phyloP scores from a whole-genome alignment of 2,113 vertebrate species.

The Trogon melanurus region DNA sequence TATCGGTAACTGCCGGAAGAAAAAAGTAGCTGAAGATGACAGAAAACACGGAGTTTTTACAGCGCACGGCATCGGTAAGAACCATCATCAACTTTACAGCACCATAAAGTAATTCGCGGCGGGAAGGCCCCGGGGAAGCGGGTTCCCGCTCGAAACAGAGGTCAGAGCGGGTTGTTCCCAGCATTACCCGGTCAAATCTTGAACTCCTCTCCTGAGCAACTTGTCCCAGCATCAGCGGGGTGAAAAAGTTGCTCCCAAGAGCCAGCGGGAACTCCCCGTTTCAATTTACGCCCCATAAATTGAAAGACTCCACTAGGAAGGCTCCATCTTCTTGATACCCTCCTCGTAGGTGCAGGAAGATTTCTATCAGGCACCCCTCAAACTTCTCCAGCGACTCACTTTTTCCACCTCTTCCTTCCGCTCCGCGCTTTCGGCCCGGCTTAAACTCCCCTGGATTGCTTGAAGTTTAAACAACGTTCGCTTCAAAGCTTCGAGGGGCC shows the following conservation, averaged over 20 bases:
- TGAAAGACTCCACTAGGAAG: not conserved
- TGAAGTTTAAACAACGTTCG: slow-evolving; percentile 84
- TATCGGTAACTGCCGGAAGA: not conserved
- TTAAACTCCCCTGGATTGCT: slow-evolving; percentile 76
- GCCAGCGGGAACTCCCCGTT: not conserved
- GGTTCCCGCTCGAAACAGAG: not conserved
- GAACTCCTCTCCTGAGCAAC: not conserved
- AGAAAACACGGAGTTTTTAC: not conserved
- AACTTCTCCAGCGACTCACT: slow-evolving; percentile 28
- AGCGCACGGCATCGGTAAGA: not conserved
- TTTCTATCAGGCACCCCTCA: no score
- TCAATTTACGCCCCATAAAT: not conserved
- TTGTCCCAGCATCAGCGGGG: not conserved
- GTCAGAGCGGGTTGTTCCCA: not conserved
- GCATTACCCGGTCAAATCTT: not conserved
- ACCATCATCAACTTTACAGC: not conserved
- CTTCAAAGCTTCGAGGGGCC: slow-evolving; percentile 84
- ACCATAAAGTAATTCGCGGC: not conserved
- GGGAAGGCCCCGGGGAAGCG: not conserved
- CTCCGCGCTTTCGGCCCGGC: slow-evolving; percentile 17
- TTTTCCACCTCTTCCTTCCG: slow-evolving; percentile 29
- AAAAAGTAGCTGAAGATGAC: not conserved
- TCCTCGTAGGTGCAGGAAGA: not conserved
- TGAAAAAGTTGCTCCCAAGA: not conserved
- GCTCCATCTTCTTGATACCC: not conserved